A percentile compares a stretch with the other conserved stretches of the same genome.
phyloP scores from a whole-genome alignment of 2,888 invertebrate genomes.

The Ichneumon xanthorius region DNA sequence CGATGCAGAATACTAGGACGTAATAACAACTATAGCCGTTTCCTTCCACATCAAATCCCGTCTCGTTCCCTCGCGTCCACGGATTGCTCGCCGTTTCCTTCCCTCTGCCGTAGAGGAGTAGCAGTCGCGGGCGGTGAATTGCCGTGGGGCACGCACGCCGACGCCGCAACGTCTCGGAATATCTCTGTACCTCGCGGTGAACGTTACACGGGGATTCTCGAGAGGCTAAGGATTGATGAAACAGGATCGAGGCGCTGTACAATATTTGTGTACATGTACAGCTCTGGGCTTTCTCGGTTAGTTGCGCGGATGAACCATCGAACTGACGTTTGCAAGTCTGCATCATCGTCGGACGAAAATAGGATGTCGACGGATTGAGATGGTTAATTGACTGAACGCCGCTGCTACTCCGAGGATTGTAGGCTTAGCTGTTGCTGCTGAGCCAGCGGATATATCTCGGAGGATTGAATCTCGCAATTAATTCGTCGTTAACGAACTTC shows the following conservation, averaged over 20 bases:
- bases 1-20: slow-evolving; percentile 12
- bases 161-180: slow-evolving; percentile 40
- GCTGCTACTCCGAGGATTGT: not conserved
- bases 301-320: not conserved
- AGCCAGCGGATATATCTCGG: not conserved
- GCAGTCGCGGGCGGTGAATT: slow-evolving; percentile 76
- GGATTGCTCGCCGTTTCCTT: slow-evolving; percentile 14
- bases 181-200: slow-evolving; percentile 21
- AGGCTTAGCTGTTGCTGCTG: not conserved
- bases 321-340: not conserved
- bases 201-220: slow-evolving; percentile 2
- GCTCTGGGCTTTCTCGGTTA: not conserved
- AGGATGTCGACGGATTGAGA: not conserved
- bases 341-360: not conserved
- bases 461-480: not conserved
- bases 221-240: not conserved
- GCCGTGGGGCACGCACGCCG: slow-evolving; percentile 79
- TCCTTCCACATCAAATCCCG: slow-evolving; percentile 80
- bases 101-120: slow-evolving; percentile 42
- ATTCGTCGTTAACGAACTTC: not conserved
- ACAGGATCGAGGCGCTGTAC: not conserved
- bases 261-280: not conserved
- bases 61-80: slow-evolving; percentile 47
- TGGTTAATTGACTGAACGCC: not conserved
- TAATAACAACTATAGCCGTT: slow-evolving; percentile 76